Base-by-base conservation (phyloP, 2,113 vertebrate genomes). In the Pseudorhombus dupliciocellatus region DNA sequence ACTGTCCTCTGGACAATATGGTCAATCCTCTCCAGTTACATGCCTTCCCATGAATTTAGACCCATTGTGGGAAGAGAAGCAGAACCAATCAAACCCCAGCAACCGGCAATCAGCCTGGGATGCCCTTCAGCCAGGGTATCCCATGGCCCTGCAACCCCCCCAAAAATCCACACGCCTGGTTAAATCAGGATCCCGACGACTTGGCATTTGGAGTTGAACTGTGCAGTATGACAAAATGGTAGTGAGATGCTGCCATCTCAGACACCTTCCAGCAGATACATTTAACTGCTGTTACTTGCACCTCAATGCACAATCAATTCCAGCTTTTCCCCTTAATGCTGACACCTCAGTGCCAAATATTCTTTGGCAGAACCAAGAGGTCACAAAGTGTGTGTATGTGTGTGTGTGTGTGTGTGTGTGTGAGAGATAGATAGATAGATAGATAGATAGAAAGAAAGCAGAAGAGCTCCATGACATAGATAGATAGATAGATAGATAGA, bases 61-160 rank as follows among this genome's bases (percentile, higher is more conserved):
- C 58, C 90, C 86, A 92, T 92, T 93, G 89, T 93, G 79, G 75
- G 62, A 65, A 84, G 81, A 80, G 84, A 84, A 86, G 80, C 72
- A 46, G 87, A 87, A 89, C 89, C 89, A 92, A 93, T 93, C 92
- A 93, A 86, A 86, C 68, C 84, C 73, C 78, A 75, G 84, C 71
- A 85, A 86, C 83, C 78, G 62, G 89, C 91, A 94, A 93, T 93
- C 92, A 93, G 91, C 54, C 77, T 26, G 71, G 90, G 89, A 92
- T 90, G 90, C 88, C 83, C 83, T 92, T 91, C 72, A 88, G 68
- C 79, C 87, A 79, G 88, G 88, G 90, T 81, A 90, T 91, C 90
- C 84, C 75, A 75, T 83, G 80, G 77, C 73, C 60, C 77, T 71
- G 72, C 48, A 75, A 71, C 46, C 46, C 81, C 81, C 76, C 15